These are phyloP conservation scores for Ophthalmolycus amberensis DNA, from an alignment of 2,113 vertebrate genomes.

Conservation along the genomic window DNA sequence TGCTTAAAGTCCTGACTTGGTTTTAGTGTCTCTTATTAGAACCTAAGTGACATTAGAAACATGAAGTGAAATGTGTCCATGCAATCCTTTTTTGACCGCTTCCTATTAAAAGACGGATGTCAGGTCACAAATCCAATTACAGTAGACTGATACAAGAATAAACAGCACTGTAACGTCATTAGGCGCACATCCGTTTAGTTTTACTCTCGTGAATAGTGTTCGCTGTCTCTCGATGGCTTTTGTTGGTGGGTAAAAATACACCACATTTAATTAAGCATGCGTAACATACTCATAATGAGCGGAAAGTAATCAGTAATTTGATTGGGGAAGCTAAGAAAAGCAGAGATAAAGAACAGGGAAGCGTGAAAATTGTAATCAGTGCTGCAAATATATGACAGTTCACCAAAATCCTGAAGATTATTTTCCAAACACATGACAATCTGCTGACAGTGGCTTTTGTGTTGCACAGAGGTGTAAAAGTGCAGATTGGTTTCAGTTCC, in stretches of 20 bases:
- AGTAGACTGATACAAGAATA: background rate
- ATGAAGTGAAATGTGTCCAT: background rate
- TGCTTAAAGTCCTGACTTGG: background rate
- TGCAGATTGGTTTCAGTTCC: slow-evolving; percentile 29
- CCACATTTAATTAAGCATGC: slow-evolving; percentile 25
- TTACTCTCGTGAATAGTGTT: background rate
- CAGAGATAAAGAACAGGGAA: background rate
- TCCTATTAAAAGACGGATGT: background rate
- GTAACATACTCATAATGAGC: slow-evolving; percentile 31
- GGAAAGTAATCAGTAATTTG: slow-evolving; percentile 18
- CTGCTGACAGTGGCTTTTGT: slow-evolving; percentile 1
- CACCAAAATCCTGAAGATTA: background rate
- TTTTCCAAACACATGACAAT: background rate
- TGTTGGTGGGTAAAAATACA: slow-evolving; percentile 10
- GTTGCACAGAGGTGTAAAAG: slow-evolving; percentile 29
- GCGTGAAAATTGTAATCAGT: slow-evolving; percentile 20
- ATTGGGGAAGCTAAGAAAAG: slow-evolving; percentile 23
- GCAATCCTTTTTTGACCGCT: background rate
- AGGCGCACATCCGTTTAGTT: background rate
- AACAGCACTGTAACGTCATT: background rate
- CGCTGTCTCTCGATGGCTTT: slow-evolving; percentile 18
- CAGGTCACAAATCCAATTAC: background rate
- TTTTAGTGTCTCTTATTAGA: background rate
- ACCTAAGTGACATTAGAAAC: background rate
- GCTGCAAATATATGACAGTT: slow-evolving; percentile 17